Evolutionary conservation across 2,113 vertebrate genomes (phyloP).

Genomic region (Tychaedon coryphoeus): DNA sequence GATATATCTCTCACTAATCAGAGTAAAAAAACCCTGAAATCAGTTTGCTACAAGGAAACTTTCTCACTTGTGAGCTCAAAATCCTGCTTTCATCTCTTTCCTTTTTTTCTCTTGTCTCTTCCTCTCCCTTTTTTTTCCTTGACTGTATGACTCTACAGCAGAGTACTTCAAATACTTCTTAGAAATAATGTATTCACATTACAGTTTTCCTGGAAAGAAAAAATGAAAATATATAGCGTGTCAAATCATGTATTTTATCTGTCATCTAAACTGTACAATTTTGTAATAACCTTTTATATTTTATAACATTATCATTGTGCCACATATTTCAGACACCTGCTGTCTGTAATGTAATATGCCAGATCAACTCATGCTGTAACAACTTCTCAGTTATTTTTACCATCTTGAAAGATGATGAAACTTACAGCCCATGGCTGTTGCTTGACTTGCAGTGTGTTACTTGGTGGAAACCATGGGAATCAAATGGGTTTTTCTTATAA

Average conservation of each 20-base stretch:
- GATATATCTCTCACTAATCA: not conserved
- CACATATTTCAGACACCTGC: constrained; percentile 23
- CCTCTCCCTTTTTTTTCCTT: not conserved
- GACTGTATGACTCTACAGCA: not conserved
- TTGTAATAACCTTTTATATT: constrained; percentile 57
- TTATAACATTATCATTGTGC: constrained; percentile 8
- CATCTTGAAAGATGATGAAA: not conserved
- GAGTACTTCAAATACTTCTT: not conserved
- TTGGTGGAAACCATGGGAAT: not conserved
- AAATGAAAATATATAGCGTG: constrained; percentile 8
- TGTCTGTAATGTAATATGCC: not conserved
- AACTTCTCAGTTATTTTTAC: constrained; percentile 31
- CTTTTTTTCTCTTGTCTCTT: not conserved
- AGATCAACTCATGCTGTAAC: not conserved
- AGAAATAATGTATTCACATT: not conserved
- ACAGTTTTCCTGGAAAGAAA: not conserved
- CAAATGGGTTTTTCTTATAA: not conserved
- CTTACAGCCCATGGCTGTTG: not conserved
- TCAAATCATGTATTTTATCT: constrained; percentile 48
- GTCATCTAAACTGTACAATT: constrained; percentile 31
- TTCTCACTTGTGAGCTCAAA: not conserved
- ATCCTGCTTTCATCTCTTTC: not conserved
- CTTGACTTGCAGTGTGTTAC: not conserved
- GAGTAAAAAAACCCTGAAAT: not conserved
- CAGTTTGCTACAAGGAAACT: not conserved